phyloP scores from a whole-genome alignment of 2,113 vertebrate species.

The Calyptomena viridis region DNA sequence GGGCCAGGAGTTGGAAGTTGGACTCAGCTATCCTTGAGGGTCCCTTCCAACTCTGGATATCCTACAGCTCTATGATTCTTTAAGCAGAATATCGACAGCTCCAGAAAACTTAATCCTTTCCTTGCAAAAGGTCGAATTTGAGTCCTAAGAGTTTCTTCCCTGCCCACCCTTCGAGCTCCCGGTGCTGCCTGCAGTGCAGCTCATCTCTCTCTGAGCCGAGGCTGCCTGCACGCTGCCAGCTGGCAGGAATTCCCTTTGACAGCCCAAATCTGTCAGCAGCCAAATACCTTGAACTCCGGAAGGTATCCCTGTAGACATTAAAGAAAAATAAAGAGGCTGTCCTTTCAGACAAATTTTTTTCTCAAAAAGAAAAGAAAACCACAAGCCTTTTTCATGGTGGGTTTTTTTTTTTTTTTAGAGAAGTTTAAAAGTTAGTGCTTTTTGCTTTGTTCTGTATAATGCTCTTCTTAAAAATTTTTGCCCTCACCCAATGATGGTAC shows the following conservation, averaged over 20 bases:
- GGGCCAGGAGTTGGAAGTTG: not conserved
- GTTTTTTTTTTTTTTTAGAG: not conserved
- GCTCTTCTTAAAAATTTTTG: not conserved
- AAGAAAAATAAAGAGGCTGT: not conserved
- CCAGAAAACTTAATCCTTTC: not conserved
- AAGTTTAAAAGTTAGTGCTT: not conserved
- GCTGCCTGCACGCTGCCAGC: not conserved
- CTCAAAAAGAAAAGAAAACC: not conserved
- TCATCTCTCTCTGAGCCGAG: not conserved
- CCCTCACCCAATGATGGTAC: no score
- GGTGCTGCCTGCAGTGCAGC: not conserved
- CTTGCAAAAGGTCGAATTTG: not conserved
- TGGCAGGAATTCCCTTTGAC: not conserved
- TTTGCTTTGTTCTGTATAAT: not conserved
- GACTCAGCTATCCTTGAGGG: not conserved
- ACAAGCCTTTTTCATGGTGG: not conserved
- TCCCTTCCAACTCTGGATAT: not conserved
- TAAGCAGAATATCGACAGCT: fast-evolving
- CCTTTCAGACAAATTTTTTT: not conserved
- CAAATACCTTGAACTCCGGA: not conserved
- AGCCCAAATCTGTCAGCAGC: not conserved
- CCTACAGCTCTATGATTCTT: fast-evolving
- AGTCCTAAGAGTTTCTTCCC: not conserved
- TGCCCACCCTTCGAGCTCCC: not conserved
- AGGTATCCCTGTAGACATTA: not conserved